Evolutionary conservation across 2,113 vertebrate species (phyloP), one percentile per base, ranked within the genome.

Genomic region (Rhea pennata): DNA sequence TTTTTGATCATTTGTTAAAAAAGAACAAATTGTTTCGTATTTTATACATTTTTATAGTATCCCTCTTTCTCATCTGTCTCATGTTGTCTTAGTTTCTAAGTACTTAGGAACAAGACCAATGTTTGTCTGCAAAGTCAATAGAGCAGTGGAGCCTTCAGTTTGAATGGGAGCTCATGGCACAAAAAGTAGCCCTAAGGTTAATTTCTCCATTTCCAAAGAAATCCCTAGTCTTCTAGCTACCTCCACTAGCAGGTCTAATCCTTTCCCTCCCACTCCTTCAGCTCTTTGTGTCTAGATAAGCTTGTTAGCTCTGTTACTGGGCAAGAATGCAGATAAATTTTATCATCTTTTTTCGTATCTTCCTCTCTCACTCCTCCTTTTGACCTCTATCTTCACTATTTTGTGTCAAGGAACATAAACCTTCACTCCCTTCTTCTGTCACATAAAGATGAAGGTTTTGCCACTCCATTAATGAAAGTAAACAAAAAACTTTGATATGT

Each of bases 181-280:
- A 73, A 65, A 0, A 0, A 48, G 17, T 79, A 14, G 8, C 17
- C 4, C 74, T 58, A 26, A 58, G 10, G 16, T 33, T 66, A 56
- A 51, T 56, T n/a, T 42, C 11, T 15, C 71, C 4, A 31, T 64
- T 91, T 82, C 19, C 3, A 75, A 75, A 67, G 1, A 79, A 67
- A 58, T 79, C 3, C 29, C 67, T 27, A 53, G 36, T 39, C 13
- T 71, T 64, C 12, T 23, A 58, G 11, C 19, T 42, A 66, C 23
- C 39, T 71, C 20, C 1, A 1, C 5, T 51, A 21, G 4, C 9
- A 66, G 4, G 0, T 27, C 31, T 33, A 42, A 54, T 40, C 13
- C 77, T 65, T 93, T 26, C 78, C 19, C 71, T 71, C 36, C 15
- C 0, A 2, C 3, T 2, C 10, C 27, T 92, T 74, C 44, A 48